Evolutionary conservation across 2,113 vertebrate genomes (phyloP).

Genomic region (Serranochromis macrocephalus): DNA sequence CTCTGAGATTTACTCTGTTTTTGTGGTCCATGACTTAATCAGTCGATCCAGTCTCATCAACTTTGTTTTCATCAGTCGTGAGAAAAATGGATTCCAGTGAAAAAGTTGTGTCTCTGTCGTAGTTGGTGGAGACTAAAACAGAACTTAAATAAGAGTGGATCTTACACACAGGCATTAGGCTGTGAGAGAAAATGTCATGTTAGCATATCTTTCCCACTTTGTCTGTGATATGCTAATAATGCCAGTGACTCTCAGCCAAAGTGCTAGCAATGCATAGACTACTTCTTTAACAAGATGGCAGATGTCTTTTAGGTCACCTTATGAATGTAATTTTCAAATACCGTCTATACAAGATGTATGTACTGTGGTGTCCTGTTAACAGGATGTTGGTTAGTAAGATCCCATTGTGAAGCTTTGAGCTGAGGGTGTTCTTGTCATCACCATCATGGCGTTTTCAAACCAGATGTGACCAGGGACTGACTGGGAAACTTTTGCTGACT

Average conservation of each 20-base stretch:
- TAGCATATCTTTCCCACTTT: not conserved
- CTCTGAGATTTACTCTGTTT: not conserved
- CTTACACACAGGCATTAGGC: not conserved
- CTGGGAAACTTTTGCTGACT: not conserved
- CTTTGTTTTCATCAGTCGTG: not conserved
- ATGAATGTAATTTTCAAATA: not conserved
- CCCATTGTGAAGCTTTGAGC: not conserved
- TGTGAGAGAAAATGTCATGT: not conserved
- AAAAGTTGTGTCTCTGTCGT: not conserved
- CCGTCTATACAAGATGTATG: not conserved
- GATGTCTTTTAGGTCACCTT: not conserved
- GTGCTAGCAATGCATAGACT: not conserved
- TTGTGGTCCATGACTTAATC: accelerated
- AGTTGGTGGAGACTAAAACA: not conserved
- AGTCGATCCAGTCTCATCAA: not conserved
- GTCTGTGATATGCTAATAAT: not conserved
- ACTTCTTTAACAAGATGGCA: not conserved
- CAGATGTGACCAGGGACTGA: accelerated
- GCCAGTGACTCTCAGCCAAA: not conserved
- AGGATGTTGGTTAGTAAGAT: not conserved
- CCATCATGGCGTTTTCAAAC: not conserved
- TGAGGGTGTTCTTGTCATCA: not conserved
- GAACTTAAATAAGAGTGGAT: not conserved
- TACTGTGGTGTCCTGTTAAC: not conserved
- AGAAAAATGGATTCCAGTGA: not conserved